These are phyloP conservation scores for Actinia equina DNA, from an alignment of 64 coral and sea anemone genomes.

Conservation along the genomic window DNA sequence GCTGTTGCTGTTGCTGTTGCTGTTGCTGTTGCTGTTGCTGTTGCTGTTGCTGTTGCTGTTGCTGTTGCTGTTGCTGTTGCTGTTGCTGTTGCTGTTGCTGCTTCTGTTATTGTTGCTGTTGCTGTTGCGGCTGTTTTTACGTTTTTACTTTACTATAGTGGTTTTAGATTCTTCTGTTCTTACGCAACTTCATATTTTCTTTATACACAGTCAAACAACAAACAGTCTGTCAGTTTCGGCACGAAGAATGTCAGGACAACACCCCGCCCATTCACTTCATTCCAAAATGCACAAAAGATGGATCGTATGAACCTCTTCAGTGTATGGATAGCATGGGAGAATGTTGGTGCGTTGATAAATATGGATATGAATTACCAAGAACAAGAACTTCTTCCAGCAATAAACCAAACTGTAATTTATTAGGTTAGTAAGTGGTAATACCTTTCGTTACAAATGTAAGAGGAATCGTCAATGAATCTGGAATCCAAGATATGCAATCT, in stretches of 20 bases:
- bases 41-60: too few relatives aligned
- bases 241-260: conserved; percentile 38
- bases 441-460: neutral
- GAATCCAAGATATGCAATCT: too few relatives aligned
- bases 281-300: conserved; percentile 42
- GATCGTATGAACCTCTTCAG: conserved; percentile 55
- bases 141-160: too few relatives aligned
- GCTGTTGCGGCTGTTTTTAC: too few relatives aligned
- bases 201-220: neutral
- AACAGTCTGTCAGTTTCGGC: conserved; percentile 39
- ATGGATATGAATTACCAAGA: conserved; percentile 30
- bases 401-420: neutral
- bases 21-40: too few relatives aligned
- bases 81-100: too few relatives aligned
- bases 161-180: too few relatives aligned
- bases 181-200: neutral
- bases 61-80: too few relatives aligned
- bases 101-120: too few relatives aligned
- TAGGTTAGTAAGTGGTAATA: neutral
- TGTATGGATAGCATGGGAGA: conserved; percentile 52
- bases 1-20: too few relatives aligned
- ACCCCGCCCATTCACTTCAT: conserved; percentile 13
- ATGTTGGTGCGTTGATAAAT: conserved; percentile 76
- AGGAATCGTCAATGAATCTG: too few relatives aligned
- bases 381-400: conserved; percentile 21